These are phyloP conservation scores for Elaphurus davidianus DNA, from an alignment of 2,113 vertebrate genomes.

Conservation along the genomic window DNA sequence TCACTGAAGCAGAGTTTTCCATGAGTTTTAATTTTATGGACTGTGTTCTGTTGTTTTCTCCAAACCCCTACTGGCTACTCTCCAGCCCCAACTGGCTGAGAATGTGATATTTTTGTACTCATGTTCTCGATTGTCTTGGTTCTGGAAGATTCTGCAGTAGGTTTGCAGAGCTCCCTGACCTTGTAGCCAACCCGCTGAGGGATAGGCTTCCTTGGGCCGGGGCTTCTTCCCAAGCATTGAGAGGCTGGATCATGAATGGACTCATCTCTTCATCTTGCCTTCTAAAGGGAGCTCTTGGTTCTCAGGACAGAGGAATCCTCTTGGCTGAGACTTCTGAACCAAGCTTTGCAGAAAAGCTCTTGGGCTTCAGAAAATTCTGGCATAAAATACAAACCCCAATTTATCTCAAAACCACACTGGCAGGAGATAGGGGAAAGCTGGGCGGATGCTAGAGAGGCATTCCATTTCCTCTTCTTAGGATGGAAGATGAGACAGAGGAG, in stretches of 20 bases:
- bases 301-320: neutral
- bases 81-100: neutral
- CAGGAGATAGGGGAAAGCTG: neutral
- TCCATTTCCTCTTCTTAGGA: accelerated
- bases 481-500: neutral
- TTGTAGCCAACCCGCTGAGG: accelerated
- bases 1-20: neutral
- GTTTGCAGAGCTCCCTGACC: neutral
- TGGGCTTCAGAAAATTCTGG: neutral
- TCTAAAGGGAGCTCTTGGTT: accelerated
- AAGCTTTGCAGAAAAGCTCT: neutral
- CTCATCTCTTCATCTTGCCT: neutral
- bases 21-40: neutral
- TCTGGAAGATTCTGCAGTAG: accelerated
- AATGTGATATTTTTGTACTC: accelerated
- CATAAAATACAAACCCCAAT: neutral
- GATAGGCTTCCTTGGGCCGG: neutral
- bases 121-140: neutral
- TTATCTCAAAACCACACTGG: neutral
- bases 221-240: accelerated
- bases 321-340: neutral
- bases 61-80: neutral
- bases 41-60: neutral
- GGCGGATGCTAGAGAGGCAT: neutral
- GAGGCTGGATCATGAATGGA: neutral